These are phyloP conservation scores for Scomber japonicus DNA, from an alignment of 2,113 vertebrate genomes.

Conservation along the genomic window DNA sequence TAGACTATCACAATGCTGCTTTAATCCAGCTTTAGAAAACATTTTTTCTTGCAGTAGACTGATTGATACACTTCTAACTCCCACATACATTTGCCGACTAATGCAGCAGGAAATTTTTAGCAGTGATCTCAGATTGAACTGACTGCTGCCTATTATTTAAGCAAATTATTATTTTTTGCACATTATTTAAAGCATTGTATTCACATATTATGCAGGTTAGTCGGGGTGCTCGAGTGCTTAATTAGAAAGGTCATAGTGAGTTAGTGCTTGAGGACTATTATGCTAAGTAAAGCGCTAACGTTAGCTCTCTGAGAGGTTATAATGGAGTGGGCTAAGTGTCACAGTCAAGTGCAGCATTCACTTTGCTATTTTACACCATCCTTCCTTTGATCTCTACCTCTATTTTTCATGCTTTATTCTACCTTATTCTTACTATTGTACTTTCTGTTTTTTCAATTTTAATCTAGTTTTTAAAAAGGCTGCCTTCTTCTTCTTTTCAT, in stretches of 20 bases:
- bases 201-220: slow-evolving; percentile 31
- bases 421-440: neutral
- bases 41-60: neutral
- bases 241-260: slow-evolving; percentile 62
- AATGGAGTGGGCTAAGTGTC: slow-evolving; percentile 56
- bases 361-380: slow-evolving; percentile 39
- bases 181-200: slow-evolving; percentile 35
- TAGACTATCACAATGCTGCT: neutral
- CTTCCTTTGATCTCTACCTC: slow-evolving; percentile 28
- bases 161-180: slow-evolving; percentile 27
- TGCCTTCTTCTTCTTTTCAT: neutral
- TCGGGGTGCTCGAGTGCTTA: slow-evolving; percentile 46
- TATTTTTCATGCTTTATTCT: neutral
- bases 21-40: neutral
- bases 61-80: neutral
- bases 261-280: slow-evolving; percentile 62
- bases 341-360: slow-evolving; percentile 58
- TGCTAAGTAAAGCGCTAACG: slow-evolving; percentile 66
- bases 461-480: neutral
- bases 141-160: slow-evolving; percentile 38
- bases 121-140: neutral
- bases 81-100: slow-evolving; percentile 8
- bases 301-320: slow-evolving; percentile 53
- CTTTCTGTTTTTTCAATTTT: too few species aligned
- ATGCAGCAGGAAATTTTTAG: slow-evolving; percentile 10